A percentile compares a stretch with the other conserved stretches of the same genome.
Conservation (phyloP, 2,113 vertebrate genomes). For the Actinemys pallida region DNA sequence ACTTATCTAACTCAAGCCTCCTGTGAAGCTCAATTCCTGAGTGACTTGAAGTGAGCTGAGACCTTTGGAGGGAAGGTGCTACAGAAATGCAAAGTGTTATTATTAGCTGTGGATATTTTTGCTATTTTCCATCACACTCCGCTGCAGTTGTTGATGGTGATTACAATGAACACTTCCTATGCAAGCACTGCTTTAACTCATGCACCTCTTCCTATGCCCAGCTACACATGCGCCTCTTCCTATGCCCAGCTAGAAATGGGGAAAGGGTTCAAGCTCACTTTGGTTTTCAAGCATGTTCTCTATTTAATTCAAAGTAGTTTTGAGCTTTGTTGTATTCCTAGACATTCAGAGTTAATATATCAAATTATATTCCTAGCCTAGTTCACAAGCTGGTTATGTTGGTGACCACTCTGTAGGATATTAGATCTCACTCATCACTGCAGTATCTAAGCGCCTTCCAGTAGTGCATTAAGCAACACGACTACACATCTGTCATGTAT, state of each 20-base stretch:
- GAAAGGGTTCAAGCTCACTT: background rate
- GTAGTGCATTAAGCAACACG: too few species aligned
- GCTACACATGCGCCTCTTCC: rapidly evolving
- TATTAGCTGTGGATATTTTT: background rate
- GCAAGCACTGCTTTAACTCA: background rate
- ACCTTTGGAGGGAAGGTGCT: background rate
- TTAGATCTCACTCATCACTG: too few species aligned
- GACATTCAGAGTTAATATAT: background rate
- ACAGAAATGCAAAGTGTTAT: background rate
- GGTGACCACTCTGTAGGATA: background rate
- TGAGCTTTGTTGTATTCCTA: background rate
- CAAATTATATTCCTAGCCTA: background rate
- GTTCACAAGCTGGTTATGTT: background rate
- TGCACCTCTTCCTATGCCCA: background rate
- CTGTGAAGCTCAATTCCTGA: rapidly evolving
- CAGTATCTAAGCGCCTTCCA: too few species aligned
- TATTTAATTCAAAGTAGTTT: background rate
- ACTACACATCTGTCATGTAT: too few species aligned
- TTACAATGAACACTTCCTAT: background rate
- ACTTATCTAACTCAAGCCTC: background rate
- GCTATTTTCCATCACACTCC: background rate
- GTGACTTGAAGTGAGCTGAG: background rate
- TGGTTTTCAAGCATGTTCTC: background rate
- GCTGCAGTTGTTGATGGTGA: background rate
- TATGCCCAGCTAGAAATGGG: rapidly evolving